Conservation (phyloP, 2,113 vertebrate species). For the Scopus umbretta region DNA sequence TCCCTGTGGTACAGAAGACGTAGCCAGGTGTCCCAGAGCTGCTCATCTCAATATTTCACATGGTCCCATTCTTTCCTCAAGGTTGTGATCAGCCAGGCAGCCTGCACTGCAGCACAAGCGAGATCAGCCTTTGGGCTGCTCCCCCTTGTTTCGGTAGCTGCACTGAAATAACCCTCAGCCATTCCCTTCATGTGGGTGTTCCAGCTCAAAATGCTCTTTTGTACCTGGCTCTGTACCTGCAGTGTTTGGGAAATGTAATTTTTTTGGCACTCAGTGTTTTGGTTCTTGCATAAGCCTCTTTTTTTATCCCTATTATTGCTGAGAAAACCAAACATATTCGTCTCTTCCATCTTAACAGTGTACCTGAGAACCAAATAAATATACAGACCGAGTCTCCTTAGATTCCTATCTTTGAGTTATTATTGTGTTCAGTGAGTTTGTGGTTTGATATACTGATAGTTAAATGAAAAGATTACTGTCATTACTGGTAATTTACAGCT, state of each 20-base stretch:
- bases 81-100: not conserved
- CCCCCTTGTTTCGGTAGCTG: not conserved
- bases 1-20: not conserved
- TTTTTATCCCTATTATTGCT: not conserved
- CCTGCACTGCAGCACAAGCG: fast-evolving
- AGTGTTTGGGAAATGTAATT: not conserved
- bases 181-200: not conserved
- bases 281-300: not conserved
- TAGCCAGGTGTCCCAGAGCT: not conserved
- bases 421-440: slow-evolving; percentile 10
- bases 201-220: not conserved
- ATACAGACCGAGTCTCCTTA: not conserved
- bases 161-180: not conserved
- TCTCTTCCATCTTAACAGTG: not conserved
- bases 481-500: slow-evolving; percentile 43
- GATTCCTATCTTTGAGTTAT: slow-evolving; percentile 17
- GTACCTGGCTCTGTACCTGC: not conserved
- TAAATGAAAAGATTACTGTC: slow-evolving; percentile 27
- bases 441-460: slow-evolving; percentile 49
- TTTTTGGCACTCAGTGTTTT: not conserved
- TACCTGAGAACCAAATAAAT: slow-evolving; percentile 17
- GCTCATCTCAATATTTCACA: not conserved
- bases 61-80: not conserved
- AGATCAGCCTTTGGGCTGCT: not conserved
- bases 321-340: slow-evolving; percentile 19